Evolutionary conservation across 2,797 vertebrate genomes (phyloP).

Genomic region (Thalassophryne amazonica): DNA sequence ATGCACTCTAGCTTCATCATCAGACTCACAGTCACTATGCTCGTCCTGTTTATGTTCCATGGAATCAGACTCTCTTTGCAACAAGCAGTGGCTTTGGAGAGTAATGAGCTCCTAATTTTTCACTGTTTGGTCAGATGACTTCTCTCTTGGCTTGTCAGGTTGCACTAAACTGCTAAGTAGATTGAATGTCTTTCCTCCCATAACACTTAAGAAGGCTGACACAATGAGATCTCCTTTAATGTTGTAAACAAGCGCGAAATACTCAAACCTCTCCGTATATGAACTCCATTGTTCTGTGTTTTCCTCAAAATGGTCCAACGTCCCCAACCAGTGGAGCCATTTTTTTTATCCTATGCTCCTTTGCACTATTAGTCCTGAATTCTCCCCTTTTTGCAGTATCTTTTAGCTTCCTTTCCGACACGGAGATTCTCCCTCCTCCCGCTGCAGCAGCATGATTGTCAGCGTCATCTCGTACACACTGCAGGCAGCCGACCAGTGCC

Average conservation of each 20-base stretch:
- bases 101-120: slow-evolving; percentile 6
- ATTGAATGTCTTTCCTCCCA: slow-evolving; percentile 24
- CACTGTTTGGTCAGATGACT: slow-evolving; percentile 23
- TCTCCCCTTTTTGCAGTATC: neutral
- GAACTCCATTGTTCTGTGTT: slow-evolving; percentile 12
- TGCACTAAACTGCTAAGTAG: slow-evolving; percentile 19
- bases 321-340: slow-evolving; percentile 2
- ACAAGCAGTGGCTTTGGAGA: slow-evolving; percentile 33
- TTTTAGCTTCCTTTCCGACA: neutral
- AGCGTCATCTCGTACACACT: no score
- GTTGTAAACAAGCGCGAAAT: slow-evolving; percentile 22
- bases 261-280: slow-evolving; percentile 22
- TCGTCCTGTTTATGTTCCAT: no score
- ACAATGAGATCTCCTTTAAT: slow-evolving; percentile 5
- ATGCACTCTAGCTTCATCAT: no score
- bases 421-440: no score
- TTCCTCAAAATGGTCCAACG: slow-evolving; percentile 18
- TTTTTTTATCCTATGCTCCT: neutral
- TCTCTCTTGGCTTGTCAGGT: slow-evolving; percentile 27
- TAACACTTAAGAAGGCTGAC: slow-evolving; percentile 23
- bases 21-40: no score
- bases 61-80: slow-evolving; percentile 32
- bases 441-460: no score
- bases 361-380: no score
- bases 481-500: neutral